These are phyloP conservation scores for Ceratotherium simum DNA, from an alignment of 2,113 vertebrate species.

Conservation along the genomic window DNA sequence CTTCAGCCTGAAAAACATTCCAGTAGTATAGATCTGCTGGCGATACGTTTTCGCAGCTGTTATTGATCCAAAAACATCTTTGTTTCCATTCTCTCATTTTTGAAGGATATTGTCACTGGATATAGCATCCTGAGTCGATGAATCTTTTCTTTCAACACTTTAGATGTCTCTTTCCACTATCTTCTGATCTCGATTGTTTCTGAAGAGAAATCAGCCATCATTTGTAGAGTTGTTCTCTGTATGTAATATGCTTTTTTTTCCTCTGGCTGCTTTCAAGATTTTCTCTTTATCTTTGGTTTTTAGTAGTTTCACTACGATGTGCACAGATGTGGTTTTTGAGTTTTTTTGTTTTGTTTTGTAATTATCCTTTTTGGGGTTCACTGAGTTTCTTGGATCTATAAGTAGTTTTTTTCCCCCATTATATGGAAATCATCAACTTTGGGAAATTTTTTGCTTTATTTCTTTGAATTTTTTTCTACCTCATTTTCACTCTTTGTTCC, in stretches of 20 bases:
- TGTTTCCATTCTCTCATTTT: not conserved
- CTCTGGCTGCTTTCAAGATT: not conserved
- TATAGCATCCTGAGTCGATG: not conserved
- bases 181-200: not conserved
- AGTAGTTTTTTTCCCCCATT: not conserved
- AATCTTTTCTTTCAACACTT: not conserved
- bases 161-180: not conserved
- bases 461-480: not conserved
- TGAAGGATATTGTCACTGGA: not conserved
- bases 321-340: not conserved
- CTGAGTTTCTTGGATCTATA: not conserved
- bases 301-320: not conserved
- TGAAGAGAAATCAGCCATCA: not conserved
- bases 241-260: not conserved
- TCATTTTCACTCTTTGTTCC: not conserved
- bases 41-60: not conserved
- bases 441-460: not conserved
- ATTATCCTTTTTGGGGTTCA: not conserved
- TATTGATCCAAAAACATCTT: not conserved
- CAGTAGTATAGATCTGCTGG: fast-evolving
- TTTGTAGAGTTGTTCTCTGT: not conserved
- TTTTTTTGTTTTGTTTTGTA: not conserved
- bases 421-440: not conserved
- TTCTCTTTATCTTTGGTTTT: not conserved
- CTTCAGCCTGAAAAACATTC: not conserved